Conservation (phyloP, 2,113 vertebrate species). For the Ptychochromis oligacanthus region DNA sequence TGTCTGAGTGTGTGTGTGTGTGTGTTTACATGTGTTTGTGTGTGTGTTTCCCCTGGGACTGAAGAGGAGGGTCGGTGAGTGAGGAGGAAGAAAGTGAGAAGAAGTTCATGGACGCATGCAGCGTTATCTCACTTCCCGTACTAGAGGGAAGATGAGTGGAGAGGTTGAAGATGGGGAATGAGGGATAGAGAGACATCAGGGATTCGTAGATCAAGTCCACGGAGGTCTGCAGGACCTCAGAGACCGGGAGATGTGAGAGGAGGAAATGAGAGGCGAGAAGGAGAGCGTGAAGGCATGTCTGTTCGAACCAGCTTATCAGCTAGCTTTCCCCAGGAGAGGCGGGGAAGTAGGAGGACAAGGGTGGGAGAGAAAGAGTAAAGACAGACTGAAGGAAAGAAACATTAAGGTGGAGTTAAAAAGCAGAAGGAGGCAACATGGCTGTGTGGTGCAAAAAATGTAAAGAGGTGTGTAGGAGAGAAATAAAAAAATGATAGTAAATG, state of each 20-base stretch:
- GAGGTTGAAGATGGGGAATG: slow-evolving; percentile 27
- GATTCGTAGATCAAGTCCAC: slow-evolving; percentile 25
- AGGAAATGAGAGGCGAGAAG: slow-evolving; percentile 46
- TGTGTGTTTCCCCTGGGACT: neutral
- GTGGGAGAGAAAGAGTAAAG: slow-evolving; percentile 3
- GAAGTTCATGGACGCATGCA: neutral
- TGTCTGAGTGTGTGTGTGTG: neutral
- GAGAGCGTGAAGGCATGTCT: slow-evolving; percentile 41
- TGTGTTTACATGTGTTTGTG: neutral
- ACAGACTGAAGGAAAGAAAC: slow-evolving; percentile 11
- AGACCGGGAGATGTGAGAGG: slow-evolving; percentile 18
- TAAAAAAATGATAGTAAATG: slow-evolving; percentile 13
- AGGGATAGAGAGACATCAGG: slow-evolving; percentile 11
- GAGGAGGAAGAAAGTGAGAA: slow-evolving; percentile 6
- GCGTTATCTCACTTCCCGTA: slow-evolving; percentile 24
- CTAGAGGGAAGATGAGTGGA: slow-evolving; percentile 5
- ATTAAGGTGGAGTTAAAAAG: neutral
- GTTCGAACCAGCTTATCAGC: slow-evolving; percentile 44
- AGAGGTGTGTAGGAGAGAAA: neutral
- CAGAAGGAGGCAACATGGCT: neutral
- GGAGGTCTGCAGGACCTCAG: slow-evolving; percentile 25
- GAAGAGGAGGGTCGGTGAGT: neutral
- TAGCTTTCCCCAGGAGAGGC: slow-evolving; percentile 30
- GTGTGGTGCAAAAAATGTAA: slow-evolving; percentile 12
- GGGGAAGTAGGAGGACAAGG: neutral